Percentiles rank a stretch among this genome's conserved stretches.
These are phyloP conservation scores for Cyphomyrus plagiostoma DNA, from an alignment of 2,113 vertebrate species.

Conservation along the genomic window DNA sequence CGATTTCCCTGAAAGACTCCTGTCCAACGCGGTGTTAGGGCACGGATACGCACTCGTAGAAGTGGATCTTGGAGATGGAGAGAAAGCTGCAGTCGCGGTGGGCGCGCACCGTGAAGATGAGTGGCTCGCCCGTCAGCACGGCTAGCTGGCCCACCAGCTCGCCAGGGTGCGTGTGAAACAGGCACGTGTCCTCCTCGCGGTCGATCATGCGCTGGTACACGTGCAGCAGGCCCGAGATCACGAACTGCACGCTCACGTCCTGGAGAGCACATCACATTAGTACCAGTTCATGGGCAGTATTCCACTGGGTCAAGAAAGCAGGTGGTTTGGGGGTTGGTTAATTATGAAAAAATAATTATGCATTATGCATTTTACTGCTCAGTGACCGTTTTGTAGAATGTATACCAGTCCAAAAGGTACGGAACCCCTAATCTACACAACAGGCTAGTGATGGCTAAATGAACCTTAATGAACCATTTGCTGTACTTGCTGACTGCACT, in stretches of 20 bases:
- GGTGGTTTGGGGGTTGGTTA: not conserved
- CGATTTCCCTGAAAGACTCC: not conserved
- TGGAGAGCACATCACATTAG: not conserved
- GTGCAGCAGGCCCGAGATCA: slow-evolving; percentile 81
- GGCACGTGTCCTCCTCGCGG: slow-evolving; percentile 77
- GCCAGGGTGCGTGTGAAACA: slow-evolving; percentile 82
- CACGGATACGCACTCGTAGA: slow-evolving; percentile 79
- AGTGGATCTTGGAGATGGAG: slow-evolving; percentile 85
- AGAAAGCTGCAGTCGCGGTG: slow-evolving; percentile 86
- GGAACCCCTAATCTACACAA: not conserved
- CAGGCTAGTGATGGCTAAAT: not conserved
- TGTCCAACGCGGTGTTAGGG: not conserved
- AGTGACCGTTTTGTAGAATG: not conserved
- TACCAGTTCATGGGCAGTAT: not conserved
- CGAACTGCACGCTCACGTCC: slow-evolving; percentile 73
- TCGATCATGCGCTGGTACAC: slow-evolving; percentile 87
- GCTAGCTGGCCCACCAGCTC: slow-evolving; percentile 90
- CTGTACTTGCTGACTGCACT: not conserved
- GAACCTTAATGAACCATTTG: not conserved
- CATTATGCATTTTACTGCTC: not conserved
- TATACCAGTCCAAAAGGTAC: not conserved
- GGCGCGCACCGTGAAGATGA: slow-evolving; percentile 86
- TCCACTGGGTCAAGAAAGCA: not conserved
- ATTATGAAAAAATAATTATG: not conserved
- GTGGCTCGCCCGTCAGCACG: slow-evolving; percentile 86